phyloP scores from a whole-genome alignment of 2,888 invertebrate genomes.

The Thymelicus acteon region DNA sequence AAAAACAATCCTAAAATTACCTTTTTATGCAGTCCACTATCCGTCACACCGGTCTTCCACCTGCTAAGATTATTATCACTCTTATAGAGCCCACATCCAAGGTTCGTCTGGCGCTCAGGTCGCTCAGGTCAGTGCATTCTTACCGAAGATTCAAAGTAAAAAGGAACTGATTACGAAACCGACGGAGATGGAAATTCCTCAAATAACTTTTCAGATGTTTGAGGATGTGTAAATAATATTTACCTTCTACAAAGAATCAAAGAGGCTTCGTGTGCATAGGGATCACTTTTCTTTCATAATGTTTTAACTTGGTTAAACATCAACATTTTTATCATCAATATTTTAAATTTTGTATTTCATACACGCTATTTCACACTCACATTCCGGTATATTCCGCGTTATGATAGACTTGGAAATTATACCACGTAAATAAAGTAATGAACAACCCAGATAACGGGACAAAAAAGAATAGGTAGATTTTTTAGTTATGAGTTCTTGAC shows the following conservation, averaged over 20 bases:
- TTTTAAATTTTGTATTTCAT: no score
- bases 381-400: no score
- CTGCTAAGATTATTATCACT: slow-evolving; percentile 36
- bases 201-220: not conserved
- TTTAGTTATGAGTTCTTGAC: no score
- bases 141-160: not conserved
- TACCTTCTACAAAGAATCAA: slow-evolving; percentile 1
- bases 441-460: no score
- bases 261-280: slow-evolving; percentile 12
- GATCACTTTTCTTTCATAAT: slow-evolving; percentile 19
- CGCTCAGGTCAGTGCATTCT: slow-evolving; percentile 32
- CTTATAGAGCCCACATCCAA: slow-evolving; percentile 32
- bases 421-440: no score
- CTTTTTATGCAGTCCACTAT: not conserved
- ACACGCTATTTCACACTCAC: no score
- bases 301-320: slow-evolving; percentile 14
- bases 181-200: slow-evolving; percentile 1
- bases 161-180: not conserved
- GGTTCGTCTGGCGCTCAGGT: no score
- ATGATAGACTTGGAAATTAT: no score
- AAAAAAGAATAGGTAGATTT: no score
- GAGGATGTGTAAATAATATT: slow-evolving; percentile 10
- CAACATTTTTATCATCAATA: not conserved
- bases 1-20: slow-evolving; percentile 29
- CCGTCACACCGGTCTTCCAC: slow-evolving; percentile 30